phyloP scores from a whole-genome alignment of 2,797 vertebrate genomes.

The Myotis findleyi region DNA sequence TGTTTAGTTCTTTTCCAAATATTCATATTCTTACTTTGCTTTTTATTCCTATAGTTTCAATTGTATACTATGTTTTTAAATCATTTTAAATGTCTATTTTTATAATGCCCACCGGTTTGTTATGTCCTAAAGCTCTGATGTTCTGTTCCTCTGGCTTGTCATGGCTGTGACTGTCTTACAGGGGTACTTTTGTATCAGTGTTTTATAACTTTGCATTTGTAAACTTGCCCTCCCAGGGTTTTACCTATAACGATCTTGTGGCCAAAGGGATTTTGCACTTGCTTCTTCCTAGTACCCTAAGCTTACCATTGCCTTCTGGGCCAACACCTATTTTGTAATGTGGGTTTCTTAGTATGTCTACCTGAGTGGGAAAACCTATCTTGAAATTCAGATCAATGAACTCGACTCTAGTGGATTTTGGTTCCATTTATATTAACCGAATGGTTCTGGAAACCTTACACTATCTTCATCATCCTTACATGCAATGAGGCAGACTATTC shows the following conservation, averaged over 20 bases:
- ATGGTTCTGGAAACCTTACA: neutral
- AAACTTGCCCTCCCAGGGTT: neutral
- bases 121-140: neutral
- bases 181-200: neutral
- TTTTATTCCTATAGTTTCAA: neutral
- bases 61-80: neutral
- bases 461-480: neutral
- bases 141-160: neutral
- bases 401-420: neutral
- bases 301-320: neutral
- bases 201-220: neutral
- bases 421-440: neutral
- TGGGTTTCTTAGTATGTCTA: neutral
- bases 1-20: neutral
- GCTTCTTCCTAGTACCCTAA: neutral
- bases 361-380: neutral
- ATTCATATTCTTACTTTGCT: neutral
- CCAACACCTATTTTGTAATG: neutral
- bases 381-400: neutral
- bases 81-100: neutral
- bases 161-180: neutral
- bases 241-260: neutral
- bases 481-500: neutral
- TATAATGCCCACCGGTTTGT: neutral
- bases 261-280: neutral